Base-by-base conservation (phyloP, 2,888 invertebrate genomes). In the Craniophora ligustri region DNA sequence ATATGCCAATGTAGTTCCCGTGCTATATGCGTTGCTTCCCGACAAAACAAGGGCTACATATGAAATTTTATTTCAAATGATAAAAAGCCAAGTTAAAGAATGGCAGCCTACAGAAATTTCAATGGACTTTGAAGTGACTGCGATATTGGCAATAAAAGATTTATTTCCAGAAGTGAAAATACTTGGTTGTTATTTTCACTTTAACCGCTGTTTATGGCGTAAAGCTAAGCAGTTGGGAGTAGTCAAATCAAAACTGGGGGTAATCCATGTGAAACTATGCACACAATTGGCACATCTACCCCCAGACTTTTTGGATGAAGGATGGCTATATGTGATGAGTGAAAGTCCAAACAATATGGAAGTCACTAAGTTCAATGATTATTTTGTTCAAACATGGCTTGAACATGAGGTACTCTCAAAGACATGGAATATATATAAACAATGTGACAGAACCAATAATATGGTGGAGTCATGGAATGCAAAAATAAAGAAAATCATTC, bases 21-120 rank as follows among this genome's bases (percentile, higher is more conserved):
- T 57, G 46, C 46, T 62, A 6, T 62, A 62, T 44, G 62, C 62
- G n/a, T 50, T 63, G 45, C 58, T 63, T 45, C 55, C 62, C 26
- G 62, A 63, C 16, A 58, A 45, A 41, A 63, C 10, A 47, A 39
- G 10, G 32, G 28, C 23, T 13, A 61, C 55, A 18, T 61, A 61
- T 48, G 36, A 56, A 19, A 40, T 45, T 48, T 48, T 61, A 34
- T 48, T 56, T 51, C 35, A 51, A 40, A 51, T 61, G n/a, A 61
- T 56, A 26, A 61, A 61, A 61, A 61, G 60, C 30, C 46, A 32
- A 45, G 31, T 60, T n/a, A 38, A 34, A 51, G 39, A 55, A 54
- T 55, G 54, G 50, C 14, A 26, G 13, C 57, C 46, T 32, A 34
- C 46, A 32, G 26, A 50, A 3, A 46, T 50, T 26, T 46, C 60